Evolutionary conservation across 2,113 vertebrate genomes (phyloP).

Genomic region (Colius striatus): DNA sequence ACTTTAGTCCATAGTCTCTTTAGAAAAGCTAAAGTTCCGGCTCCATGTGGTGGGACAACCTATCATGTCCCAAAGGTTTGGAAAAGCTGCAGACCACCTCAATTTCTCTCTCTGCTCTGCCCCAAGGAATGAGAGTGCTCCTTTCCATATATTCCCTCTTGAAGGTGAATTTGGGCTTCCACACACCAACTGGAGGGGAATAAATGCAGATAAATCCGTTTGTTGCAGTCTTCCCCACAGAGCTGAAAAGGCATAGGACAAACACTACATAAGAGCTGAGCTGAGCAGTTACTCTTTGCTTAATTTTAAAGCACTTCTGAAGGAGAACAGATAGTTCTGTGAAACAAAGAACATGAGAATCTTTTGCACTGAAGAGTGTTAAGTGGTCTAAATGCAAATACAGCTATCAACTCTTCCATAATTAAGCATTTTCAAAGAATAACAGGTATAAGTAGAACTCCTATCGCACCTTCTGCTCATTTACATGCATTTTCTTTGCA

Average conservation of each 20-base stretch:
- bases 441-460: neutral
- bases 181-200: neutral
- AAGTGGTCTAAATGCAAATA: neutral
- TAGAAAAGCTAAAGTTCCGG: neutral
- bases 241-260: neutral
- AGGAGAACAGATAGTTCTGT: neutral
- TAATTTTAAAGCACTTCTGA: neutral
- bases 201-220: neutral
- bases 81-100: neutral
- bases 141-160: neutral
- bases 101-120: neutral
- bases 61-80: neutral
- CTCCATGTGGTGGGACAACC: accelerated
- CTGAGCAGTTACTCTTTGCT: neutral
- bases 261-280: neutral
- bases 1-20: neutral
- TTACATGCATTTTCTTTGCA: neutral
- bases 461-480: neutral
- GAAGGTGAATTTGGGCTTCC: neutral
- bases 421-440: neutral
- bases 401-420: neutral
- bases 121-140: neutral
- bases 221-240: neutral
- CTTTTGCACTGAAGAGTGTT: neutral
- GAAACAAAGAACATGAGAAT: neutral